Conservation (phyloP, 2,888 invertebrate genomes). For the Iphiclides podalirius region DNA sequence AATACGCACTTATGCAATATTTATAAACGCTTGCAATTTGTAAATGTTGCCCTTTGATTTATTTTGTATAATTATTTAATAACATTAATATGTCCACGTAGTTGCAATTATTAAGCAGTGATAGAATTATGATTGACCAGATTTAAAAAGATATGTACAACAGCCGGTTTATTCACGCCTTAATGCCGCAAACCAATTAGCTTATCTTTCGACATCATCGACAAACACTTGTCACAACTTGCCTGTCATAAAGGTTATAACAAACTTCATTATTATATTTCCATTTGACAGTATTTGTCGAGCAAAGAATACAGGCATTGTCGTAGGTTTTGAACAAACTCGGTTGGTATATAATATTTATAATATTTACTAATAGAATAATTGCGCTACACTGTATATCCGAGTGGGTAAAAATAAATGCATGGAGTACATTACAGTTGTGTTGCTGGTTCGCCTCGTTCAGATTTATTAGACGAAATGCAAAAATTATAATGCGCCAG, state of each 20-base stretch:
- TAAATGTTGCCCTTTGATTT: conserved; percentile 8
- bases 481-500: too few species aligned
- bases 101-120: conserved; percentile 6
- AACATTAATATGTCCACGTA: conserved; percentile 10
- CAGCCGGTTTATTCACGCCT: conserved; percentile 6
- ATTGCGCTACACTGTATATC: too few species aligned
- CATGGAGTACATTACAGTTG: too few species aligned
- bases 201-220: conserved; percentile 21
- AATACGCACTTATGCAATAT: conserved; percentile 6
- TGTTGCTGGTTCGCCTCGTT: too few species aligned
- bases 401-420: too few species aligned
- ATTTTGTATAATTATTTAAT: conserved; percentile 2
- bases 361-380: too few species aligned
- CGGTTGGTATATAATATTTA: too few species aligned
- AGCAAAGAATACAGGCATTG: too few species aligned
- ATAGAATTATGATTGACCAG: not conserved
- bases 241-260: conserved; percentile 2
- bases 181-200: conserved; percentile 16
- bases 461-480: too few species aligned
- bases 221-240: conserved; percentile 17
- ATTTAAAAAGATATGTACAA: conserved; percentile 7
- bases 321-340: not conserved
- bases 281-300: not conserved
- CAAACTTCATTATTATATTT: not conserved
- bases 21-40: conserved; percentile 12